Base-by-base conservation (phyloP, 1,140 invertebrate genomes). In the Telenomus remus region DNA sequence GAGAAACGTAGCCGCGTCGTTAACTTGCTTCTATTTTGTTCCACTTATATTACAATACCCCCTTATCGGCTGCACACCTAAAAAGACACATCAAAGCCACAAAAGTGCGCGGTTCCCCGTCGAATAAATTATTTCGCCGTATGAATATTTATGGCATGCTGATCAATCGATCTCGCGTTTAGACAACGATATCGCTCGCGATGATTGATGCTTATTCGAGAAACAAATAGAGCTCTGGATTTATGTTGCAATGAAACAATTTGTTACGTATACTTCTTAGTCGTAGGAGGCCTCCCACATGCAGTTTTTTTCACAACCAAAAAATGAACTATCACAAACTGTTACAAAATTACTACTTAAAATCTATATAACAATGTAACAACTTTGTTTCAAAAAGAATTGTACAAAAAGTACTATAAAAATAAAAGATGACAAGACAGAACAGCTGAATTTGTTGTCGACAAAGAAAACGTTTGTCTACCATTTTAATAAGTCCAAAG, bases 1-100 rank as follows among this genome's bases (percentile, higher is more conserved):
- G n/a, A 46, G 57, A 65, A 68, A 63, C 33, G 60, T 47, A 37
- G 33, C 35, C 49, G 14, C 43, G 8, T 54, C 55, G 60, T 60
- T 63, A 46, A 37, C 42, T 5, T 19, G 54, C 44, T 64, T 53
- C 54, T 57, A 57, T 56, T 63, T 13, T 51, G 43, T 64, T 43
- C 12, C 35, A 72, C 33, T 72, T 72, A 16, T 43, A 33, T 53
- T 48, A 54, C 14, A 48, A 19, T 65, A 48, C 53, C 54, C n/a
- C 37, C 34, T 42, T 47, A 11, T 2, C n/a, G 10, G 11, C 14
- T 34, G 19, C 15, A 35, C 11, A 33, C 34, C 12, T 4, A 15
- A 37, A 49, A 19, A n/a, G 34, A 47, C 51, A 16, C 12, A 11
- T 35, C 15, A 27, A 27, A 27, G 6, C 19, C 19, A 27, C 19